Conservation (phyloP, 2,113 vertebrate species). For the Salminus brasiliensis region DNA sequence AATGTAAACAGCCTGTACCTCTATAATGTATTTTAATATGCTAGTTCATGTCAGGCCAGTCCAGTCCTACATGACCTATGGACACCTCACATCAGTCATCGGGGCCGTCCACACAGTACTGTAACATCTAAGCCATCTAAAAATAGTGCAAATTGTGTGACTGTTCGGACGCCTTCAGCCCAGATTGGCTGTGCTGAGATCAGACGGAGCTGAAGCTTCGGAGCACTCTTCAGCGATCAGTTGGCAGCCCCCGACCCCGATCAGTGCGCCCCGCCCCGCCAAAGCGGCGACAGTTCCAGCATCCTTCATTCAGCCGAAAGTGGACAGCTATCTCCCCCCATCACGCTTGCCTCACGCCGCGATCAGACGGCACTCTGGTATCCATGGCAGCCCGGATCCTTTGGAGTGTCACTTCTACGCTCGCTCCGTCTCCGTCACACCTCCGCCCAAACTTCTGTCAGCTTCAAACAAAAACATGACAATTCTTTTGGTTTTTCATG, state of each 20-base stretch:
- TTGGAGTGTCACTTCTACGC: conserved; percentile 67
- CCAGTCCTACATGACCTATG: no score
- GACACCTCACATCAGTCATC: no score
- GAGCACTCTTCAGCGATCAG: background rate
- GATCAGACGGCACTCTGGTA: conserved; percentile 70
- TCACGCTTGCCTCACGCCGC: conserved; percentile 54
- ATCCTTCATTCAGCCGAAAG: conserved; percentile 10
- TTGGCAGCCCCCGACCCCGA: background rate
- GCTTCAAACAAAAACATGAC: conserved; percentile 65
- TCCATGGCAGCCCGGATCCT: conserved; percentile 64
- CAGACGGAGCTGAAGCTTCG: background rate
- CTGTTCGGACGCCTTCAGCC: no score
- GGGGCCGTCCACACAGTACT: no score
- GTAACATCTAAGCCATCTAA: no score
- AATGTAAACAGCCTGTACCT: no score
- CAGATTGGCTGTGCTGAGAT: background rate
- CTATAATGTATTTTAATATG: no score
- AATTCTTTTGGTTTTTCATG: conserved; percentile 60
- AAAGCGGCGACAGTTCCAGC: background rate
- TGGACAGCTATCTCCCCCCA: conserved; percentile 63
- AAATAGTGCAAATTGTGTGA: no score
- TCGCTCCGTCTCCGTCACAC: conserved; percentile 59
- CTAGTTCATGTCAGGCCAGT: no score
- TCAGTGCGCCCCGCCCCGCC: background rate
- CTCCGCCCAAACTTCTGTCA: conserved; percentile 44